Evolutionary conservation across 2,113 vertebrate genomes (phyloP).

Genomic region (Kobus ellipsiprymnus): DNA sequence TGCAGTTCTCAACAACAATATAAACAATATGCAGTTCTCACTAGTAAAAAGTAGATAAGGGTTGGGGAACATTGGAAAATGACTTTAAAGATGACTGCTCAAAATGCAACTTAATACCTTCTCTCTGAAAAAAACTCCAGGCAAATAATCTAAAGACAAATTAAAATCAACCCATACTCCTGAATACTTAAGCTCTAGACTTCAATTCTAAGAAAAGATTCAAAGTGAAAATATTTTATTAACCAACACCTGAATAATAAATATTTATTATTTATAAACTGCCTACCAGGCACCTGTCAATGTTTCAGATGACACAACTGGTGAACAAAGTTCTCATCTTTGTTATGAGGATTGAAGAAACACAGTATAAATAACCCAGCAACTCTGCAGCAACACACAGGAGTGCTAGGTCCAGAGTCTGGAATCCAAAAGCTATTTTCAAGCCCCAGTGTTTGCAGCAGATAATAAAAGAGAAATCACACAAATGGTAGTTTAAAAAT

Average conservation of each 20-base stretch:
- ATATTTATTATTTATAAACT: neutral
- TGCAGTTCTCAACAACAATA: neutral
- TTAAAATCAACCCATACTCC: neutral
- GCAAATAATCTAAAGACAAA: neutral
- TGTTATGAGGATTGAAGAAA: neutral
- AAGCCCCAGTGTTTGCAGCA: neutral
- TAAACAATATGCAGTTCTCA: neutral
- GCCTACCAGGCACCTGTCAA: neutral
- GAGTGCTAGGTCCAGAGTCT: neutral
- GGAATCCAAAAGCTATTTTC: neutral
- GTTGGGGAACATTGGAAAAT: neutral
- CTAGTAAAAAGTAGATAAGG: neutral
- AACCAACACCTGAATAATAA: neutral
- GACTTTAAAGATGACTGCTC: neutral
- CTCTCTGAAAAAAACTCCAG: neutral
- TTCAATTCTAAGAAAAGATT: conserved; percentile 7
- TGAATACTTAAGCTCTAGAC: neutral
- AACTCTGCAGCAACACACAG: neutral
- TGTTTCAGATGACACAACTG: neutral
- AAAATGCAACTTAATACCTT: neutral
- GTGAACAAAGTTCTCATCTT: neutral
- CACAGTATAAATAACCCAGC: neutral
- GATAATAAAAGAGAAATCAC: neutral
- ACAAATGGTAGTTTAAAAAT: neutral
- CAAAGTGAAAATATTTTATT: conserved; percentile 12